Evolutionary conservation across 2,888 invertebrate species (phyloP).

Genomic region (Tolmerus cingulatus): DNA sequence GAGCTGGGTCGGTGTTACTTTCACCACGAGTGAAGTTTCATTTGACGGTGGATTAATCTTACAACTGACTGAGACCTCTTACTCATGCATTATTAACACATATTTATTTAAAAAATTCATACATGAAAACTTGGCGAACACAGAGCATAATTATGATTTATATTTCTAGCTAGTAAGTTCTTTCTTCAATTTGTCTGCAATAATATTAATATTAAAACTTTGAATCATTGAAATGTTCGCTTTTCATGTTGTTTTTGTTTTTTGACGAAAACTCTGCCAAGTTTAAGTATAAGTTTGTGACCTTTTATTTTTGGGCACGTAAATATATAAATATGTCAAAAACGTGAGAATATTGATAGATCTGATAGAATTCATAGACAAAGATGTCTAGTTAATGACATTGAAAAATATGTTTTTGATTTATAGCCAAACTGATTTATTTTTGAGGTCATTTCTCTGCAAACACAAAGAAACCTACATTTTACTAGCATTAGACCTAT

Average conservation of each 20-base stretch:
- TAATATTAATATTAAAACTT: too few relatives aligned
- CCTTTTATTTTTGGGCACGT: background rate
- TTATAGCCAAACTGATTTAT: background rate
- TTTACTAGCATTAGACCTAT: too few relatives aligned
- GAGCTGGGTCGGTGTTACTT: background rate
- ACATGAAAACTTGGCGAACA: background rate
- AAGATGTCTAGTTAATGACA: background rate
- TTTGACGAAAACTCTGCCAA: background rate
- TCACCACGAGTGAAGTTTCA: background rate
- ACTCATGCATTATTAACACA: too few relatives aligned
- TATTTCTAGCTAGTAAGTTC: too few relatives aligned
- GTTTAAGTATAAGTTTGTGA: background rate
- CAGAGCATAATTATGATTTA: background rate
- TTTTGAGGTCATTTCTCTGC: background rate
- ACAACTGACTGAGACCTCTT: background rate
- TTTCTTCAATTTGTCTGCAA: too few relatives aligned
- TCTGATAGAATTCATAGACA: background rate
- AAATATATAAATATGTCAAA: too few relatives aligned
- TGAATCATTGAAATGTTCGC: too few relatives aligned
- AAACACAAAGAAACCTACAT: background rate
- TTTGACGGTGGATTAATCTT: background rate
- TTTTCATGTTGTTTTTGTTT: background rate
- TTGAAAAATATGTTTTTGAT: background rate
- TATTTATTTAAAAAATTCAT: too few relatives aligned
- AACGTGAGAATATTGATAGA: background rate